Base-by-base conservation (phyloP, 1,140 invertebrate genomes). In the Gonioctena quinquepunctata region DNA sequence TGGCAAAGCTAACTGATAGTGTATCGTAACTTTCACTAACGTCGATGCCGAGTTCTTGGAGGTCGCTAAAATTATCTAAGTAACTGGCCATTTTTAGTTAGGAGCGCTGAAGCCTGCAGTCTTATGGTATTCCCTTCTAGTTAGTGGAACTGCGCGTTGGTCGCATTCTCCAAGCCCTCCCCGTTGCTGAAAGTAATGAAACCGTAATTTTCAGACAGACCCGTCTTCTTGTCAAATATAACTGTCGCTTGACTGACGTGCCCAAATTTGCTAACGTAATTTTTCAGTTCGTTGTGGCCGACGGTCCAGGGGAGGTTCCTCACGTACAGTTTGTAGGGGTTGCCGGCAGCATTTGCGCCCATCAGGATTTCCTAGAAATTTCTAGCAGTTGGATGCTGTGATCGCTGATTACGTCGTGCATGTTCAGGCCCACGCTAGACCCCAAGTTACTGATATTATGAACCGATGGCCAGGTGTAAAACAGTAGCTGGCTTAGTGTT, bases 391-490 rank as follows among this genome's bases (percentile, higher is more conserved):
- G 93, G 80, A 96, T 94, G 7, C 92, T 94, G 80, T 95, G 91
- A 80, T 92, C 91, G 81, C 94, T 93, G 85, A 94, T 91, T 69
- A 96, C 88, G 73, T 94, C 91, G 42, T 90, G 85, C 71, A 95
- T 87, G 83, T 94, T 91, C 18, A 96, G 86, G 23, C 91, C 90
- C 52, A 89, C 89, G 72, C 90, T 88, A 62, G 89, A 88, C 42
- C 93, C 92, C 69, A 96, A 86, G 33, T 89, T 89, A 68, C 89
- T 88, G 65, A 96, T 85, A 68, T 92, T 88, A 23, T 97, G 87
- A 49, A 92, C 88, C 71, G 92, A 94, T 2, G 96, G 95, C 96
- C 96, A 98, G 72, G 94, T 95, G 85, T 97, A 96, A 81, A 96
- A 94, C 64, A 96, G 85, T 97, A 98, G 77, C 90, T 93, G 18